Evolutionary conservation across 2,797 vertebrate species (phyloP).

Genomic region (Esox masquinongy): DNA sequence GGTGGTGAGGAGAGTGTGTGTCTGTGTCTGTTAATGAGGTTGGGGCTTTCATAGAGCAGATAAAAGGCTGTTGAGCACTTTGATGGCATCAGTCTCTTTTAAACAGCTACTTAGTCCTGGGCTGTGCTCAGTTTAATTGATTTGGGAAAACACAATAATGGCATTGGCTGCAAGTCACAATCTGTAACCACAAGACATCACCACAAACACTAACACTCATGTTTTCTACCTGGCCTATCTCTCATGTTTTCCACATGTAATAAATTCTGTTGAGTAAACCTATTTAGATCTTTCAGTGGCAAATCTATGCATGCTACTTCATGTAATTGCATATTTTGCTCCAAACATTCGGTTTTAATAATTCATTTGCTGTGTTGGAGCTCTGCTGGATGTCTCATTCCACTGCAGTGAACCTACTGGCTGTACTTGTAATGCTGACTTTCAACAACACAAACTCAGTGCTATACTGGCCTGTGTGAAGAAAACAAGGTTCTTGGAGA

Average conservation of each 20-base stretch:
- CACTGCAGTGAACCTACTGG: slow-evolving; percentile 53
- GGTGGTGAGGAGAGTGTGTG: background rate
- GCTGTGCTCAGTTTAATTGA: slow-evolving; percentile 53
- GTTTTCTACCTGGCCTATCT: background rate
- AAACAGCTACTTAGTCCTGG: slow-evolving; percentile 58
- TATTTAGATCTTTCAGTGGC: slow-evolving; percentile 19
- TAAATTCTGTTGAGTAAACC: background rate
- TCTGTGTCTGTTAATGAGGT: slow-evolving; percentile 11
- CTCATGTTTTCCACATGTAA: background rate
- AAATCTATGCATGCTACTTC: slow-evolving; percentile 34
- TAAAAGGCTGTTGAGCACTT: slow-evolving; percentile 66
- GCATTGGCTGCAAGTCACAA: slow-evolving; percentile 37
- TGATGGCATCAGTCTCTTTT: slow-evolving; percentile 54
- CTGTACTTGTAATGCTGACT: background rate
- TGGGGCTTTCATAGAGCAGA: slow-evolving; percentile 7
- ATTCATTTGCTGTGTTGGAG: slow-evolving; percentile 58
- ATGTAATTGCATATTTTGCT: slow-evolving; percentile 61
- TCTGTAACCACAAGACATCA: slow-evolving; percentile 51
- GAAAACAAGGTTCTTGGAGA: background rate
- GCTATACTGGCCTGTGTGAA: background rate
- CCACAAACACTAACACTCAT: slow-evolving; percentile 31
- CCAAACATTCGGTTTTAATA: slow-evolving; percentile 64
- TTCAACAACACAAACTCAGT: background rate
- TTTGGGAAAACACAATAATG: slow-evolving; percentile 49
- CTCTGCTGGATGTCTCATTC: slow-evolving; percentile 58